These are phyloP conservation scores for Drosophila punjabiensis DNA, from an alignment of 1,140 invertebrate genomes.

Conservation along the genomic window DNA sequence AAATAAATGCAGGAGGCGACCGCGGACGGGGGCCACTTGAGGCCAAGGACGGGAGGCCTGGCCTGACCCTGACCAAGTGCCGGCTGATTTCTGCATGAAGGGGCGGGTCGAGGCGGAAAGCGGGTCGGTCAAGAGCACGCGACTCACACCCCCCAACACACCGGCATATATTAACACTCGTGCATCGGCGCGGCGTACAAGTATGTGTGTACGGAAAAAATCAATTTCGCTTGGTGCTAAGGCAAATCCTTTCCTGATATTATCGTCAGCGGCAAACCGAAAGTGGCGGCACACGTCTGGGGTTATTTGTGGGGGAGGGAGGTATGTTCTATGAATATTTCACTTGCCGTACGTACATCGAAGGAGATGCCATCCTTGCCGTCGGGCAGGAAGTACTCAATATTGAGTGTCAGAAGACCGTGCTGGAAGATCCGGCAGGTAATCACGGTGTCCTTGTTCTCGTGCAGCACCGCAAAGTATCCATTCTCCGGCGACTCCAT, in stretches of 20 bases:
- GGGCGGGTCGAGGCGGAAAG: constrained; percentile 12
- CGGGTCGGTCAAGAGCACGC: constrained; percentile 56
- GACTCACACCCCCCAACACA: constrained; percentile 35
- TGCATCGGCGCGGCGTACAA: not conserved
- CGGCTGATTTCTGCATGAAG: constrained; percentile 6
- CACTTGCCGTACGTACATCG: constrained; percentile 88
- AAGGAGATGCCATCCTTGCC: constrained; percentile 89
- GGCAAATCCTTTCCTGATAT: constrained; percentile 35
- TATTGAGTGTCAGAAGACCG: constrained; percentile 91
- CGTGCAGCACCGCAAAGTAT: constrained; percentile 89
- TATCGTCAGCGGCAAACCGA: constrained; percentile 3
- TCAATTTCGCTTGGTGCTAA: constrained; percentile 56
- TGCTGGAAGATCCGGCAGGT: constrained; percentile 88
- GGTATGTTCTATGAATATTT: constrained; percentile 11
- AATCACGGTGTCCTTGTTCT: constrained; percentile 89
- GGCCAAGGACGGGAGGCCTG: constrained; percentile 34
- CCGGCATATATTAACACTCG: constrained; percentile 10
- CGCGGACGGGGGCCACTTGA: constrained; percentile 21
- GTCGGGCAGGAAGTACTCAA: constrained; percentile 92
- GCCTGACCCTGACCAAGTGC: constrained; percentile 49
- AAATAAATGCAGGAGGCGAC: constrained; percentile 1
- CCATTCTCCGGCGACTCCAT: constrained; percentile 88
- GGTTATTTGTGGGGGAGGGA: constrained; percentile 9
- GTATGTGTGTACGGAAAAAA: constrained; percentile 50
- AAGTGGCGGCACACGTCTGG: constrained; percentile 1